Conservation (phyloP, 2,797 vertebrate genomes). For the Acanthornis magna region DNA sequence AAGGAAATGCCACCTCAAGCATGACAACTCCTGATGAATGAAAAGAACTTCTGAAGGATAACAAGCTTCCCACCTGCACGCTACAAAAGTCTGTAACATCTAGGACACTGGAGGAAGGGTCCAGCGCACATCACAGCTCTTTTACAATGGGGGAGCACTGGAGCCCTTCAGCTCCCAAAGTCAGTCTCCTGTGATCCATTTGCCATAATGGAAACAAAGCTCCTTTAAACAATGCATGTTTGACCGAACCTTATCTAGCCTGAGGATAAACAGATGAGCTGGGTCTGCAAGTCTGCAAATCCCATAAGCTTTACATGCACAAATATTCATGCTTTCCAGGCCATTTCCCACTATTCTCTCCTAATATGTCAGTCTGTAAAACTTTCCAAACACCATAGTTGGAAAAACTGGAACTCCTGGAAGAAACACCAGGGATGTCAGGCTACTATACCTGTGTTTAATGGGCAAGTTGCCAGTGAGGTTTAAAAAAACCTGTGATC, state of each 20-base stretch:
- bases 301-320: conserved; percentile 60
- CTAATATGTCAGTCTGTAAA: conserved; percentile 64
- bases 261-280: conserved; percentile 73
- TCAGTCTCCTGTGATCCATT: conserved; percentile 41
- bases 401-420: conserved; percentile 30
- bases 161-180: conserved; percentile 33
- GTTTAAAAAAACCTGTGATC: conserved; percentile 14
- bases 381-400: conserved; percentile 8
- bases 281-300: conserved; percentile 65
- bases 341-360: conserved; percentile 42
- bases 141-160: conserved; percentile 51
- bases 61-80: conserved; percentile 30
- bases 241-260: conserved; percentile 70
- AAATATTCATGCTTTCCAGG: conserved; percentile 32
- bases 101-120: conserved; percentile 14
- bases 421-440: conserved; percentile 46
- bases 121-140: conserved; percentile 2
- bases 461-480: conserved; percentile 7
- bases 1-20: conserved; percentile 36
- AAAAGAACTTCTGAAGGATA: conserved; percentile 52
- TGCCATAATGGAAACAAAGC: conserved; percentile 61
- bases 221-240: conserved; percentile 58
- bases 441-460: conserved; percentile 45
- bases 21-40: conserved; percentile 23
- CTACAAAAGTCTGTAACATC: background rate